phyloP scores from a whole-genome alignment of 2,113 vertebrate species.

The Pachypanchax playfairii region DNA sequence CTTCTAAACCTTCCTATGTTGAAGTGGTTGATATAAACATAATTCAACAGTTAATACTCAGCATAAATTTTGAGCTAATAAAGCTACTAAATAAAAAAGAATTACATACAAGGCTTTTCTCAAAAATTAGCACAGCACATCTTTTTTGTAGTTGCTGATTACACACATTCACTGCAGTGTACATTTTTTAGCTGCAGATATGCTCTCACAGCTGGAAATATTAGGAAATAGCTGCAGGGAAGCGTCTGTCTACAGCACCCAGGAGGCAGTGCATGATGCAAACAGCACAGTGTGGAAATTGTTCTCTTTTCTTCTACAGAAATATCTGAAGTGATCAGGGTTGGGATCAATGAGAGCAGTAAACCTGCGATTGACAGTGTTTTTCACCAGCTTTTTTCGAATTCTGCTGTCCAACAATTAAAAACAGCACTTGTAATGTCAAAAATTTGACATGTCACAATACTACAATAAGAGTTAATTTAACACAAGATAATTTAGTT shows the following conservation, averaged over 20 bases:
- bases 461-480: too few relatives aligned
- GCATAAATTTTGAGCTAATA: not conserved
- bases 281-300: too few relatives aligned
- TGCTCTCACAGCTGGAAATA: not conserved
- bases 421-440: too few relatives aligned
- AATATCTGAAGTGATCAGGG: not conserved
- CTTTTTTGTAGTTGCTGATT: not conserved
- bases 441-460: too few relatives aligned
- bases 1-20: not conserved
- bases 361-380: too few relatives aligned
- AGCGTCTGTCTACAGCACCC: not conserved
- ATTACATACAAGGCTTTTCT: not conserved
- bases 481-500: too few relatives aligned
- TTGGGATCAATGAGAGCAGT: too few relatives aligned
- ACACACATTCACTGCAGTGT: not conserved
- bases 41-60: not conserved
- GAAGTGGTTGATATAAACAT: conserved; percentile 8
- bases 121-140: not conserved
- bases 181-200: not conserved
- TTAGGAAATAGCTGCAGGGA: not conserved
- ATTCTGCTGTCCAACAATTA: too few relatives aligned
- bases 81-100: not conserved
- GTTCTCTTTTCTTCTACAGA: not conserved
- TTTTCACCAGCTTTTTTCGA: too few relatives aligned
- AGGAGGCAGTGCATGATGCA: not conserved